phyloP scores from a whole-genome alignment of 2,888 invertebrate species.

The Pecten maximus region DNA sequence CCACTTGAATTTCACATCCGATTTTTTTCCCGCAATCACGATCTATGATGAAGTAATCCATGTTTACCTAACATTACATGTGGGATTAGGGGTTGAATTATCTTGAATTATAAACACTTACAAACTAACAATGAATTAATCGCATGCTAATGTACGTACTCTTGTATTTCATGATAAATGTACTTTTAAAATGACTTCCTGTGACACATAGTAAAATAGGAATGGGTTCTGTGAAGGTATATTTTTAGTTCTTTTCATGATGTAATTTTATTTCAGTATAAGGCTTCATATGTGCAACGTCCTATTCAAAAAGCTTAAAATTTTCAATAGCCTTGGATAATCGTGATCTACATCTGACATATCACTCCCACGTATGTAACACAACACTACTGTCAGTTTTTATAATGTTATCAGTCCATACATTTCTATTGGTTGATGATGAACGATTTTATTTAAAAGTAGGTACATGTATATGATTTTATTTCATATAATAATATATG shows the following conservation, averaged over 20 bases:
- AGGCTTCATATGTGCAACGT: not conserved
- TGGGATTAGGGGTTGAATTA: not conserved
- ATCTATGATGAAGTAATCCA: not conserved
- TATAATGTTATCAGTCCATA: no score
- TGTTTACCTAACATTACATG: not conserved
- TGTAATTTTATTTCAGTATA: not conserved
- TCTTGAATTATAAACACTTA: not conserved
- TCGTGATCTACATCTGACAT: no score
- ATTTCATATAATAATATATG: no score
- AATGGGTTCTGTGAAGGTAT: not conserved
- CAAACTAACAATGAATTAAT: not conserved
- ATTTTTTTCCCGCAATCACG: not conserved
- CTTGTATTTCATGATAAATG: not conserved
- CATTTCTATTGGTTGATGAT: not conserved
- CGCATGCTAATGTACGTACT: not conserved
- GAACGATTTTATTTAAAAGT: not conserved
- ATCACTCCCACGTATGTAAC: not conserved
- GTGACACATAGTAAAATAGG: not conserved
- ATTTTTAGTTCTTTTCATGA: not conserved
- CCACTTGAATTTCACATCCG: no score
- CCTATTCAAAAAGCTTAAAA: not conserved
- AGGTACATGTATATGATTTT: no score
- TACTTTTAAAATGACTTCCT: not conserved
- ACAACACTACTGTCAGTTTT: not conserved
- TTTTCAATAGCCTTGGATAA: not conserved